Percentiles rank a stretch among this genome's conserved stretches.
These are phyloP conservation scores for Parotia lawesii DNA, from an alignment of 2,113 vertebrate genomes.

Conservation along the genomic window DNA sequence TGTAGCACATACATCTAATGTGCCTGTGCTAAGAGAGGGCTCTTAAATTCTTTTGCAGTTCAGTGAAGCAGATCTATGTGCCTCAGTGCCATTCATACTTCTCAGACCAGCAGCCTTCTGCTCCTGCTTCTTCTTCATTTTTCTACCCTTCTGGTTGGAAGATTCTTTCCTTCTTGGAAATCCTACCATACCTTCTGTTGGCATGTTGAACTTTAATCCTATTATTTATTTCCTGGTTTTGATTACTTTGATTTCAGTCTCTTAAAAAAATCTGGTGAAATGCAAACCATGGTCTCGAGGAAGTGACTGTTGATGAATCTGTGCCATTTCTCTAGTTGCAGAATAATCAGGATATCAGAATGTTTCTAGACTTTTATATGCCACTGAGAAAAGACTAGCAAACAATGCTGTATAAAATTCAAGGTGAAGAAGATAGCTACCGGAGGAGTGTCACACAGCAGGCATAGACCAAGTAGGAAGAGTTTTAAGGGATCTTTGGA, in stretches of 20 bases:
- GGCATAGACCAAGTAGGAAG: not conserved
- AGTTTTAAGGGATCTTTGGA: not conserved
- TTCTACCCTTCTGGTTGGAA: not conserved
- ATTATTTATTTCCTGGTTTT: not conserved
- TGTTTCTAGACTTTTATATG: not conserved
- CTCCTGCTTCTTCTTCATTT: not conserved
- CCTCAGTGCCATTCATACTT: not conserved
- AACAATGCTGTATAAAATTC: not conserved
- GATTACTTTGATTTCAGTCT: not conserved
- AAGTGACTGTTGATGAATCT: not conserved
- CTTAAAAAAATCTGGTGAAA: not conserved
- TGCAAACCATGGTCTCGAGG: fast-evolving
- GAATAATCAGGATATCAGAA: not conserved
- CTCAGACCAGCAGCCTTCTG: not conserved
- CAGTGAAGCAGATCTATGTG: not conserved
- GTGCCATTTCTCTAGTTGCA: not conserved
- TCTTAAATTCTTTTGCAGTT: not conserved
- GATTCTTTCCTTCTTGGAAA: not conserved
- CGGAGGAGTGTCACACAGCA: not conserved
- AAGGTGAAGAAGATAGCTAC: not conserved
- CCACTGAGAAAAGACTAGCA: not conserved
- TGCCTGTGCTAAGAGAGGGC: not conserved
- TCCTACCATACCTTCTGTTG: not conserved
- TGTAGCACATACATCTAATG: not conserved
- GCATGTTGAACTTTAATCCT: not conserved